Base-by-base conservation (phyloP, 2,888 invertebrate species). In the Cheilosia scutellata region DNA sequence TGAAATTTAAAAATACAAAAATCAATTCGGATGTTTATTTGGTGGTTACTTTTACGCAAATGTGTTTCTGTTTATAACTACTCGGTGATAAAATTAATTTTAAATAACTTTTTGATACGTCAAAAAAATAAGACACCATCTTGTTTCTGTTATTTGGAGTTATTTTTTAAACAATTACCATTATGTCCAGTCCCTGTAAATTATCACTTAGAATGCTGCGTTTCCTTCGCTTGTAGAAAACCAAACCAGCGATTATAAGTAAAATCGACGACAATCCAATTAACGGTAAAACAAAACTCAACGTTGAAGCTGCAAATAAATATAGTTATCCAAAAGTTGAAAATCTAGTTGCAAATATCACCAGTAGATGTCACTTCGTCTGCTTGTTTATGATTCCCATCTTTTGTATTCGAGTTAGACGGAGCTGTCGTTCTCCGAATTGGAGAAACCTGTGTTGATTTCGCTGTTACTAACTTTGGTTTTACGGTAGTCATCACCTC, bases 181-280 rank as follows among this genome's bases (percentile, higher is more conserved):
- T 70, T 70, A 82, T 65, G 11, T 87, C 87, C 4, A 87, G 62
- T 29, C 82, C 82, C n/a, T 77, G 63, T 13, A 87, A 9, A 16
- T 62, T 63, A 29, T 47, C 78, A 7, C 62, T 62, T 4, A 74
- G 25, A 2, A 11, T 49, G 44, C 29, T 74, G 47, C 49, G 33
- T 27, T 82, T 87, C 13, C 87, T 53, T 16, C 82, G 57, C 13
- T 51, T 82, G 62, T 82, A 87, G 33, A 70, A 44, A 5, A 82
- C 25, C 1, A 74, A 42, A 4, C 33, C 74, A 27, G 68, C 78
- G n/a, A 87, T 70, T 7, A 77, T 20, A n/a, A 33, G 4, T 27
- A 87, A 51, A 27, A 87, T 72, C 0, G 66, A 44, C 4, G 78
- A 16, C 1, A 87, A 31, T 0, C 72, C 77, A 13, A 87, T 49